Conservation (phyloP, 2,113 vertebrate genomes). For the Rissa tridactyla region DNA sequence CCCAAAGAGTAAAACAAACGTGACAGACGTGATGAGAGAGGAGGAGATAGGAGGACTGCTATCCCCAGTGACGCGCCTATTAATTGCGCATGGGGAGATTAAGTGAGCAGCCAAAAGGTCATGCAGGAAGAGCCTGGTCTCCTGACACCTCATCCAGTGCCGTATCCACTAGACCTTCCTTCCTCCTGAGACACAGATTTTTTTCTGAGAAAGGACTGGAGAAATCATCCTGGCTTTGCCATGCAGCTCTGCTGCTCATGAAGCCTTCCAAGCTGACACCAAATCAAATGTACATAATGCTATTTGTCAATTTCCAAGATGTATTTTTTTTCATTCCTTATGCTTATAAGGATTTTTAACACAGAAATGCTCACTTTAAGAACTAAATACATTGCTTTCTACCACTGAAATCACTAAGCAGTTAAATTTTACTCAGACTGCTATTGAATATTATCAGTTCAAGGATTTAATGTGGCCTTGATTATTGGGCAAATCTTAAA, state of each 20-base stretch:
- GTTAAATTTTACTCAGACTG: neutral
- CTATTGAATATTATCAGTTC: neutral
- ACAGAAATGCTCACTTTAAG: neutral
- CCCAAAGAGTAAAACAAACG: neutral
- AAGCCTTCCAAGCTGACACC: neutral
- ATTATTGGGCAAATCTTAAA: neutral
- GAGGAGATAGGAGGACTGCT: neutral
- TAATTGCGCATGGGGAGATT: neutral
- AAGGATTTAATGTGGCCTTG: neutral
- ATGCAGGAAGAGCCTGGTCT: neutral
- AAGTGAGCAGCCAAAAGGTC: slow-evolving; percentile 31
- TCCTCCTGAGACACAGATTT: neutral
- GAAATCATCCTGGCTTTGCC: neutral
- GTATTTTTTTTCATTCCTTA: neutral
- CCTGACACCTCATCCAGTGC: neutral
- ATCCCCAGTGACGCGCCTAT: neutral
- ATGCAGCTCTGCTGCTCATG: neutral
- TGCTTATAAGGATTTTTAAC: neutral
- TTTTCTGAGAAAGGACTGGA: neutral
- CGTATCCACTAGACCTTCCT: neutral
- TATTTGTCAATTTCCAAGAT: neutral
- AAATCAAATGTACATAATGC: neutral
- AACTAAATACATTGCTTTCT: neutral
- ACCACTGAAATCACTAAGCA: neutral
- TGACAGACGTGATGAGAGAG: slow-evolving; percentile 9